Percentiles rank a stretch among this genome's conserved stretches.
Conservation (phyloP, 2,113 vertebrate genomes). For the Cyprinus carpio region DNA sequence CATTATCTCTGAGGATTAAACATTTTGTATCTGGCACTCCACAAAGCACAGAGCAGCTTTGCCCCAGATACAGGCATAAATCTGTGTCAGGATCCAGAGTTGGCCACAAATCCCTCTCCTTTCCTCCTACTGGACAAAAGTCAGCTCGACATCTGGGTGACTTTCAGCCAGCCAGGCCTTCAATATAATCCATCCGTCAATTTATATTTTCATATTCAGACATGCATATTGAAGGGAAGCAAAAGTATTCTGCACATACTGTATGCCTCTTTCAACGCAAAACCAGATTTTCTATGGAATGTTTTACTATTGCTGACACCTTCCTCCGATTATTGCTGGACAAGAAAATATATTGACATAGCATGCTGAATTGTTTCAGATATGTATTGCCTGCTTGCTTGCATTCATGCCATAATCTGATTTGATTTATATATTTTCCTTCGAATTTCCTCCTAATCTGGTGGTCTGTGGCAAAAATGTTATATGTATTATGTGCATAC, state of each 20-base stretch:
- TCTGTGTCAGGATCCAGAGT: constrained; percentile 58
- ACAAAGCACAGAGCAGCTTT: constrained; percentile 55
- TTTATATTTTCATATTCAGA: constrained; percentile 33
- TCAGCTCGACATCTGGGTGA: constrained; percentile 67
- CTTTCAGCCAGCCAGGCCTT: constrained; percentile 53
- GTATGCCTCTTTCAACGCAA: neutral
- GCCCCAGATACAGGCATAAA: constrained; percentile 56
- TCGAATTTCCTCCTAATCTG: neutral
- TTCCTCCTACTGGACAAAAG: constrained; percentile 52
- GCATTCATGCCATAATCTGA: neutral
- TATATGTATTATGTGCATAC: neutral
- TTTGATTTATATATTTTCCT: neutral
- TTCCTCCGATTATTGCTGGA: neutral
- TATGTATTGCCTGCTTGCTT: neutral
- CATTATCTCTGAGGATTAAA: constrained; percentile 48
- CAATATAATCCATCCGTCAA: constrained; percentile 13
- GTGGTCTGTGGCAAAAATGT: neutral
- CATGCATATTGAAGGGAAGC: neutral
- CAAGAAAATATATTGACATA: neutral
- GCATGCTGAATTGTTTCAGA: neutral
- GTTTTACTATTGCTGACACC: neutral
- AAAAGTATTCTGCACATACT: constrained; percentile 27
- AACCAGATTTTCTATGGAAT: neutral
- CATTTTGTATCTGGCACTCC: constrained; percentile 41
- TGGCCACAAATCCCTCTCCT: constrained; percentile 59